Percentiles rank a stretch among this genome's conserved stretches.
phyloP scores from a whole-genome alignment of 1,140 invertebrate species.

The Aphelinus certus region DNA sequence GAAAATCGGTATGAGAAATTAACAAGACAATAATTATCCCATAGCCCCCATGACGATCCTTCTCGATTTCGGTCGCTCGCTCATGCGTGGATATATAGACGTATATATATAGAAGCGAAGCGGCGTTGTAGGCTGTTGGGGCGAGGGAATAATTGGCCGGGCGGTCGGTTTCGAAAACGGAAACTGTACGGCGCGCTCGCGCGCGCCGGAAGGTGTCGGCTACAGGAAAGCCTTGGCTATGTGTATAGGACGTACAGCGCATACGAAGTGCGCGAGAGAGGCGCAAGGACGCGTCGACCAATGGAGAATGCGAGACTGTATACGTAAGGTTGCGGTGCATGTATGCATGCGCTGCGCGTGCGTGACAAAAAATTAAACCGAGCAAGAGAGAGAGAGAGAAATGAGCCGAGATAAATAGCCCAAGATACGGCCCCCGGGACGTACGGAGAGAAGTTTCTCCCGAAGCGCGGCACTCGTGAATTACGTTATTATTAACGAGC shows the following conservation, averaged over 20 bases:
- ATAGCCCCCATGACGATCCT: too few species aligned
- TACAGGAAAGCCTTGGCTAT: conserved; percentile 54
- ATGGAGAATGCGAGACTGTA: neutral
- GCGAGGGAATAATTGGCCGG: too few species aligned
- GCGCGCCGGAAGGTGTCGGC: conserved; percentile 59
- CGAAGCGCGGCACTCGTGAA: too few species aligned
- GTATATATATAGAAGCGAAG: neutral
- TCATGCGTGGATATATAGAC: too few species aligned
- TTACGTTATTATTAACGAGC: too few species aligned
- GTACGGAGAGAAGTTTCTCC: neutral
- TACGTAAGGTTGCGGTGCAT: too few species aligned
- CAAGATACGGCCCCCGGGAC: neutral
- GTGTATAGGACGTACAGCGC: neutral
- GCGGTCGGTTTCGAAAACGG: conserved; percentile 54
- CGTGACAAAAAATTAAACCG: conserved; percentile 23
- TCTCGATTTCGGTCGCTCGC: too few species aligned
- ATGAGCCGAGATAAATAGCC: conserved; percentile 27
- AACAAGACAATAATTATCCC: too few species aligned
- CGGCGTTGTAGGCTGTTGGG: too few species aligned
- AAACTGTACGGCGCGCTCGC: conserved; percentile 53
- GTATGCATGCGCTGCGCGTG: neutral
- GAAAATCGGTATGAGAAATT: too few species aligned
- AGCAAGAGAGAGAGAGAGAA: conserved; percentile 1
- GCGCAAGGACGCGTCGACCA: neutral
- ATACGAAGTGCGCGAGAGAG: neutral